Percentiles rank a stretch among this genome's conserved stretches.
Conservation (phyloP, 30 jellyfish, hydroid and myxozoan species). For the Sanderia malayensis region DNA sequence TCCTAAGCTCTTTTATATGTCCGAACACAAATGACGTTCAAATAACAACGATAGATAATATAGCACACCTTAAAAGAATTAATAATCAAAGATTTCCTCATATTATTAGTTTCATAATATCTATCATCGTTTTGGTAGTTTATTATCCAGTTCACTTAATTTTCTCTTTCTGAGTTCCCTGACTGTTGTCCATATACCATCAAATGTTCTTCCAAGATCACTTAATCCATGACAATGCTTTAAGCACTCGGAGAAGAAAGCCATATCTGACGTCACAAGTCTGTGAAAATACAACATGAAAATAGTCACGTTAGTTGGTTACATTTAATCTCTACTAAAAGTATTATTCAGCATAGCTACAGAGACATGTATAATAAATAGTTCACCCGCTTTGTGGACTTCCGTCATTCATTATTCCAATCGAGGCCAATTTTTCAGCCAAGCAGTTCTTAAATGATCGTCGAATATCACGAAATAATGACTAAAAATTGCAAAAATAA, state of each 20-base stretch:
- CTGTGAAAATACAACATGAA: too few relatives aligned
- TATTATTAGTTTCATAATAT: too few relatives aligned
- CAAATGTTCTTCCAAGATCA: slow-evolving; percentile 61
- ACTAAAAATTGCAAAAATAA: too few relatives aligned
- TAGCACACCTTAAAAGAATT: too few relatives aligned
- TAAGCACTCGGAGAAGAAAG: slow-evolving; percentile 78
- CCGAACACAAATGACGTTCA: too few relatives aligned
- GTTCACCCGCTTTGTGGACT: slow-evolving; percentile 97
- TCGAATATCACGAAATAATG: slow-evolving; percentile 79
- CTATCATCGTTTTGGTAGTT: slow-evolving; percentile 42
- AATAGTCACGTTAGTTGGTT: too few relatives aligned
- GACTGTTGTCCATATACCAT: slow-evolving; percentile 81
- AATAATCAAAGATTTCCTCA: too few relatives aligned
- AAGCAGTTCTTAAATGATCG: slow-evolving; percentile 67
- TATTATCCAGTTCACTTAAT: slow-evolving; percentile 21
- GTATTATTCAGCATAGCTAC: too few relatives aligned
- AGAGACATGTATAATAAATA: too few relatives aligned
- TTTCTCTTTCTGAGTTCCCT: slow-evolving; percentile 68
- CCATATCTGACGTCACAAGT: slow-evolving; percentile 89
- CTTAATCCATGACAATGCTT: slow-evolving; percentile 72
- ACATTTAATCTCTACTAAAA: too few relatives aligned
- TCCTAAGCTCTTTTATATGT: too few relatives aligned
- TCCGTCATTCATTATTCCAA: slow-evolving; percentile 83
- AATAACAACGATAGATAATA: too few relatives aligned
- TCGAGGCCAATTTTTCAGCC: slow-evolving; percentile 79